phyloP scores from a whole-genome alignment of 2,113 vertebrate genomes.

The Gambusia holbrooki region DNA sequence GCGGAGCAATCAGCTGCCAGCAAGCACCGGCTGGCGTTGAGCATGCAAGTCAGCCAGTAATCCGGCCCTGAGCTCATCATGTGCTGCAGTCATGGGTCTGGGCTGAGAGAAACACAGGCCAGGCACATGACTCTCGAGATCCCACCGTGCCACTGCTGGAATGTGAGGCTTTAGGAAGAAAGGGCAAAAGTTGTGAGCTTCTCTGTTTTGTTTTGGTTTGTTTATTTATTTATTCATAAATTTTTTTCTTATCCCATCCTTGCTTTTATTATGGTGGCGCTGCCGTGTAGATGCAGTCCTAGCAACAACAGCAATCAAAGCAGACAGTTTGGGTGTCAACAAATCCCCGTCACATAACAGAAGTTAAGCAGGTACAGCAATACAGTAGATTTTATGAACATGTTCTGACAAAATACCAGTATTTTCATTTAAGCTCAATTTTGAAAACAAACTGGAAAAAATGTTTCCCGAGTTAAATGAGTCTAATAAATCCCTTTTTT shows the following conservation, averaged over 20 bases:
- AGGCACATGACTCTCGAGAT: slow-evolving; percentile 70
- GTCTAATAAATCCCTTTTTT: neutral
- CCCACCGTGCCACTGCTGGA: slow-evolving; percentile 28
- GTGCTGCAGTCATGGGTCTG: slow-evolving; percentile 79
- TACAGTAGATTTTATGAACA: neutral
- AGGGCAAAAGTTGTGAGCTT: neutral
- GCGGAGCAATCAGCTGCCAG: slow-evolving; percentile 34
- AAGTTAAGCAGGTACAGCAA: neutral
- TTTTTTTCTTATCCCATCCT: neutral
- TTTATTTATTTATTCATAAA: too few relatives aligned
- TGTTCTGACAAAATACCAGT: neutral
- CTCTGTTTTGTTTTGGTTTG: neutral
- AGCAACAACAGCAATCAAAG: neutral
- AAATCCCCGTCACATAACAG: neutral
- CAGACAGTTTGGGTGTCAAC: neutral
- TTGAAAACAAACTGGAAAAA: too few relatives aligned
- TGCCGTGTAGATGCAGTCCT: neutral
- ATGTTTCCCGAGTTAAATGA: too few relatives aligned
- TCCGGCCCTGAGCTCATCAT: slow-evolving; percentile 74
- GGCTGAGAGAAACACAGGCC: slow-evolving; percentile 61
- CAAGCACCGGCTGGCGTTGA: slow-evolving; percentile 55
- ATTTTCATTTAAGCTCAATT: too few relatives aligned
- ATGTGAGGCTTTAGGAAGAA: slow-evolving; percentile 33
- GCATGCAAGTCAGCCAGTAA: slow-evolving; percentile 62
- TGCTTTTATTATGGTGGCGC: neutral